These are phyloP conservation scores for Habrosyne pyritoides DNA, from an alignment of 2,888 invertebrate genomes.

Conservation along the genomic window DNA sequence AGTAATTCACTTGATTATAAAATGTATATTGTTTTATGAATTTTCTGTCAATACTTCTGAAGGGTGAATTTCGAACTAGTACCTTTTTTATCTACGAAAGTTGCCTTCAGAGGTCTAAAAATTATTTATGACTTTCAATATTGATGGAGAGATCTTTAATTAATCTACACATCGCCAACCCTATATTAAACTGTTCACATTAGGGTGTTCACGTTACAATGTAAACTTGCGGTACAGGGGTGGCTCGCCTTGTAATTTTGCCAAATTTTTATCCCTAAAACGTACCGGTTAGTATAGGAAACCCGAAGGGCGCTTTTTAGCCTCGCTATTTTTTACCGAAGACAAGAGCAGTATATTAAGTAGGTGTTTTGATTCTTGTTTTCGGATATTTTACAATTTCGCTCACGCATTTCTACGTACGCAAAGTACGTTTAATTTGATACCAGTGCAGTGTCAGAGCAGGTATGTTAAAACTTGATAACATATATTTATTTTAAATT, in stretches of 20 bases:
- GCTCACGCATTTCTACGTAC: slow-evolving; percentile 18
- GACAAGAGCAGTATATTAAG: slow-evolving; percentile 59
- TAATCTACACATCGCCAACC: slow-evolving; percentile 45
- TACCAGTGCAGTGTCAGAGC: too few relatives aligned
- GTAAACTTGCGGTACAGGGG: slow-evolving; percentile 72
- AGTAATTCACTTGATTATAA: too few relatives aligned
- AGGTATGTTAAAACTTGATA: too few relatives aligned
- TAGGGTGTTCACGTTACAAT: slow-evolving; percentile 81
- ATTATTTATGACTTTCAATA: not conserved
- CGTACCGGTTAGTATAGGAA: slow-evolving; percentile 56
- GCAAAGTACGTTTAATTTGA: too few relatives aligned
- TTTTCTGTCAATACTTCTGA: too few relatives aligned
- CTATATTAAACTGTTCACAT: slow-evolving; percentile 73
- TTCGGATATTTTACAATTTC: slow-evolving; percentile 23
- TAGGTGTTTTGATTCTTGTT: slow-evolving; percentile 59
- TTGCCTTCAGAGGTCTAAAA: too few relatives aligned
- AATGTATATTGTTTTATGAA: too few relatives aligned
- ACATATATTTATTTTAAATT: too few relatives aligned
- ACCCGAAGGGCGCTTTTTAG: slow-evolving; percentile 58
- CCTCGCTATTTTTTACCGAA: slow-evolving; percentile 47
- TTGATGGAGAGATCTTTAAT: too few relatives aligned
- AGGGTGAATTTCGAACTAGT: too few relatives aligned
- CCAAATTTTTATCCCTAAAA: slow-evolving; percentile 78
- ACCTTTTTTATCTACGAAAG: too few relatives aligned
- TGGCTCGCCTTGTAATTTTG: slow-evolving; percentile 79